Conservation (phyloP, 2,113 vertebrate species). For the Notechis scutatus region DNA sequence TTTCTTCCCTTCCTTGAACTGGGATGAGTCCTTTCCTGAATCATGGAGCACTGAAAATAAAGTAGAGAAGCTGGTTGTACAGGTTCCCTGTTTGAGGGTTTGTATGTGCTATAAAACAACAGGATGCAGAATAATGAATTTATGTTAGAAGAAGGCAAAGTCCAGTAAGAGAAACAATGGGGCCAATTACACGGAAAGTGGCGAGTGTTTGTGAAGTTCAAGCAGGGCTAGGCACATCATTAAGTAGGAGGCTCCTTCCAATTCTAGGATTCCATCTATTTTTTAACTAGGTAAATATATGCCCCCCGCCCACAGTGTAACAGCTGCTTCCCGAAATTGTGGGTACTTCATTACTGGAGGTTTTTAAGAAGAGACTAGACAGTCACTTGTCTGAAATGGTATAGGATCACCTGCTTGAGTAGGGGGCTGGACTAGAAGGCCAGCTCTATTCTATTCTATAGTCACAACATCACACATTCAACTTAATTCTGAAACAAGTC, state of each 20-base stretch:
- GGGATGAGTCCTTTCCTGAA: neutral
- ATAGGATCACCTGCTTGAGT: too few relatives aligned
- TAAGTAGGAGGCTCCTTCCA: neutral
- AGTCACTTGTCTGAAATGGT: too few relatives aligned
- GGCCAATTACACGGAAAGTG: neutral
- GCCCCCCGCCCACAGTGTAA: neutral
- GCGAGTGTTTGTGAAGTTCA: neutral
- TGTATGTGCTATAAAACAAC: neutral
- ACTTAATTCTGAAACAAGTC: neutral
- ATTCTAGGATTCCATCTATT: neutral
- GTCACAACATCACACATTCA: neutral
- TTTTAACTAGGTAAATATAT: neutral
- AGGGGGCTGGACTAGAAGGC: too few relatives aligned
- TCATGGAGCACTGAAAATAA: neutral
- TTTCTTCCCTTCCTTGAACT: neutral
- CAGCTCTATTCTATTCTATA: neutral
- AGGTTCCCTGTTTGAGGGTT: neutral
- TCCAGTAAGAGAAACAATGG: neutral
- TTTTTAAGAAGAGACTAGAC: too few relatives aligned
- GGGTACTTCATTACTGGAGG: too few relatives aligned
- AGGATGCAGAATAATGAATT: neutral
- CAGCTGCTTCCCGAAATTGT: too few relatives aligned
- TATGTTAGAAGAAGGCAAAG: neutral
- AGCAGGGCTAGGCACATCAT: neutral
- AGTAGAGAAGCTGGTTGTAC: neutral